Evolutionary conservation across 2,888 invertebrate genomes (phyloP).

Genomic region (Parnassius mnemosyne): DNA sequence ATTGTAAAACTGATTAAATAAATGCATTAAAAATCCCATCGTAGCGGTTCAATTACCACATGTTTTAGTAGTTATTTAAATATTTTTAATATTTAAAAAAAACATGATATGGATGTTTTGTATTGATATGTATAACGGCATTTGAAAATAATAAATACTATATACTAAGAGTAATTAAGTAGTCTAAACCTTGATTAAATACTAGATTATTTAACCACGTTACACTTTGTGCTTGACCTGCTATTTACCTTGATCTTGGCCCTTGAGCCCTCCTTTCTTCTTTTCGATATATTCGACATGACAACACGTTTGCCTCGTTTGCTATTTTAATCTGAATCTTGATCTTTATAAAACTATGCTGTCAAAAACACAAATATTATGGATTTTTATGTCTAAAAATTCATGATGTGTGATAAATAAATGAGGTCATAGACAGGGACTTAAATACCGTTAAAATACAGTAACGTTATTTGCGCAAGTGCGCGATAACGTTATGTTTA

Average conservation of each 20-base stretch:
- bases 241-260: conserved; percentile 77
- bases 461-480: too few species aligned
- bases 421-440: too few species aligned
- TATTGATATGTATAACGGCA: too few species aligned
- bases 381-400: conserved; percentile 9
- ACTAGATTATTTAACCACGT: conserved; percentile 36
- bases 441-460: too few species aligned
- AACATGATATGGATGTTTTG: too few species aligned
- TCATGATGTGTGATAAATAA: too few species aligned
- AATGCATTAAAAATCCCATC: conserved; percentile 4
- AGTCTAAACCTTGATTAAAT: too few species aligned
- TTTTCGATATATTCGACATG: conserved; percentile 80
- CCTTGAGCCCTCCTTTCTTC: conserved; percentile 71
- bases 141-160: too few species aligned
- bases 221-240: conserved; percentile 39
- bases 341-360: conserved; percentile 11
- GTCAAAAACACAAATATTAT: conserved; percentile 26
- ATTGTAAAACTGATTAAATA: neutral
- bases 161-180: too few species aligned
- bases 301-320: conserved; percentile 21
- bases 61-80: neutral
- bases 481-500: too few species aligned
- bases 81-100: too few species aligned
- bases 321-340: neutral
- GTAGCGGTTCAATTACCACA: conserved; percentile 13